These are phyloP conservation scores for Sinocyclocheilus anshuiensis DNA, from an alignment of 2,113 vertebrate species.

Conservation along the genomic window DNA sequence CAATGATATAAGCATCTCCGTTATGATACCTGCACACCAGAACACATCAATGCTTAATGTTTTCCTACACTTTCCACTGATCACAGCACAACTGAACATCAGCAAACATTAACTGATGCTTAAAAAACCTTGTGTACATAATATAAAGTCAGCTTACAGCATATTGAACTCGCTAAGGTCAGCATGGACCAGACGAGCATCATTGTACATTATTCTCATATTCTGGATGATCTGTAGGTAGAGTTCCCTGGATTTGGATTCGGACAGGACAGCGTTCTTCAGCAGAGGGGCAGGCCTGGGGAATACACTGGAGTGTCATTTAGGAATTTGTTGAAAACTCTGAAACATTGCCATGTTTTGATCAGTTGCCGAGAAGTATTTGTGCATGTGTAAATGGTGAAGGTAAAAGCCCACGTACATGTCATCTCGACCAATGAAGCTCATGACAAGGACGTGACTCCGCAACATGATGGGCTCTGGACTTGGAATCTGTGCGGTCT, in stretches of 20 bases:
- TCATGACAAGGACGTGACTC: conserved; percentile 95
- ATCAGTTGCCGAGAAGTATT: background rate
- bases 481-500: conserved; percentile 86
- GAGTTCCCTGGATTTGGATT: conserved; percentile 88
- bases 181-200: conserved; percentile 90
- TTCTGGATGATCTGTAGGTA: conserved; percentile 91
- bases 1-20: conserved; percentile 86
- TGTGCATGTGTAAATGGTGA: background rate
- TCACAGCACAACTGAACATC: background rate
- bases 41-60: background rate
- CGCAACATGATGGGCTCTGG: conserved; percentile 90
- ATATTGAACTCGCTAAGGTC: conserved; percentile 99
- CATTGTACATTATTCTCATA: conserved; percentile 95
- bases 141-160: conserved; percentile 77
- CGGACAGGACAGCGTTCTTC: conserved; percentile 87
- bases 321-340: background rate
- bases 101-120: background rate
- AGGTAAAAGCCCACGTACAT: conserved; percentile 70
- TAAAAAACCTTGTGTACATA: background rate
- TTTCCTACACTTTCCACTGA: too few species aligned
- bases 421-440: conserved; percentile 91
- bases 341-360: too few species aligned
- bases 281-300: conserved; percentile 90
- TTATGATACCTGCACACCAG: conserved; percentile 79
- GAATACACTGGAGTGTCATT: background rate